These are phyloP conservation scores for Clarias macrocephalus DNA, from an alignment of 2,113 vertebrate genomes.

Conservation along the genomic window DNA sequence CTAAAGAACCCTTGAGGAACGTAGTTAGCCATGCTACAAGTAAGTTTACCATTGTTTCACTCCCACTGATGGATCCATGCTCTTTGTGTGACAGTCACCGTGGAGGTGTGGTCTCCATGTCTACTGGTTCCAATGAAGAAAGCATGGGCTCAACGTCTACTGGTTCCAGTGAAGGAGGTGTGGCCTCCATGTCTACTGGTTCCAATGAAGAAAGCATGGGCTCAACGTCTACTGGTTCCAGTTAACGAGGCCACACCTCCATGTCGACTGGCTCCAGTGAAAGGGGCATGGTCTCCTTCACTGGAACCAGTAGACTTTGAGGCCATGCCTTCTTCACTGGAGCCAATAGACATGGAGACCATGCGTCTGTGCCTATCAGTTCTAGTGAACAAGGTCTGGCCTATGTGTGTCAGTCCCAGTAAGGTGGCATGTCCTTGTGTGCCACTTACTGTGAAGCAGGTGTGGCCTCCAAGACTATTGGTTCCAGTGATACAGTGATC, in stretches of 20 bases:
- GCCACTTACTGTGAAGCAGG: not conserved
- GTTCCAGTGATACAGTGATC: not conserved
- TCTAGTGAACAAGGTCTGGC: not conserved
- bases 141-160: not conserved
- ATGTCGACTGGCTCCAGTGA: not conserved
- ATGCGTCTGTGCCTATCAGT: too few relatives aligned
- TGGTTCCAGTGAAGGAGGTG: not conserved
- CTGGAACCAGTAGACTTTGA: too few relatives aligned
- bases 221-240: not conserved
- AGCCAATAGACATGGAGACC: too few relatives aligned
- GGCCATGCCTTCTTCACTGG: too few relatives aligned
- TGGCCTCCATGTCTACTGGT: not conserved
- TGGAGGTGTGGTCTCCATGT: not conserved
- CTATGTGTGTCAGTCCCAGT: not conserved
- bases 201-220: not conserved
- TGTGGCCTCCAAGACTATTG: not conserved
- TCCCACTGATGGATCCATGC: not conserved
- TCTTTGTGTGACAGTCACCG: not conserved
- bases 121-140: not conserved
- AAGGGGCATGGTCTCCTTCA: too few relatives aligned
- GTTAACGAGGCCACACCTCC: not conserved
- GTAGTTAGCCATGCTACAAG: not conserved
- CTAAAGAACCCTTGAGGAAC: not conserved
- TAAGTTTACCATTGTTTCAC: slow-evolving; percentile 1
- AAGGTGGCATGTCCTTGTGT: too few relatives aligned